Evolutionary conservation across 2,113 vertebrate species (phyloP).

Genomic region (Gracilinanus agilis): DNA sequence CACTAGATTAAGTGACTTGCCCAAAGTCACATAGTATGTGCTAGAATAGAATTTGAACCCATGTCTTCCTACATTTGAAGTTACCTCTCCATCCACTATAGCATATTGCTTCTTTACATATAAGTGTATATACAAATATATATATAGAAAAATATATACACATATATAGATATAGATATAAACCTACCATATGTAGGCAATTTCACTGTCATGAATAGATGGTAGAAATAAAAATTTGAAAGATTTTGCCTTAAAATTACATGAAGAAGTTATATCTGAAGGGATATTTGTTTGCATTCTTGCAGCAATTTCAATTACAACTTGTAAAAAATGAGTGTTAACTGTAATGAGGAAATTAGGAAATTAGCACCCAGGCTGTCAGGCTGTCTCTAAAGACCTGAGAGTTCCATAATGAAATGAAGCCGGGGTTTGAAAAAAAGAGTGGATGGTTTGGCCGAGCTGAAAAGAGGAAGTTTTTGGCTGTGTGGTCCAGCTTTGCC

Average conservation of each 20-base stretch:
- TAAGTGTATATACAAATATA: not conserved
- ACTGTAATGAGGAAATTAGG: too few species aligned
- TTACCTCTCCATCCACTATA: not conserved
- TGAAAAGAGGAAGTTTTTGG: too few species aligned
- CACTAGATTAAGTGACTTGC: not conserved
- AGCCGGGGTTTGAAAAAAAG: too few species aligned
- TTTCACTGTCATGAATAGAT: slow-evolving; percentile 70
- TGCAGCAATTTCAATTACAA: slow-evolving; percentile 59
- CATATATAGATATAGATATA: not conserved
- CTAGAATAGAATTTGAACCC: not conserved
- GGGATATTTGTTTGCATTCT: slow-evolving; percentile 64
- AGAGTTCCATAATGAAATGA: too few species aligned
- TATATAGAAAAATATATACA: not conserved
- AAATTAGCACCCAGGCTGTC: too few species aligned
- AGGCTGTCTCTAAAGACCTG: too few species aligned
- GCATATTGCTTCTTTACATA: not conserved
- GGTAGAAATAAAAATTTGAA: slow-evolving; percentile 78
- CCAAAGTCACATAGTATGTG: not conserved
- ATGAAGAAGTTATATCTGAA: slow-evolving; percentile 48
- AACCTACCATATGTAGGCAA: slow-evolving; percentile 75
- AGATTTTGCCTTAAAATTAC: slow-evolving; percentile 74
- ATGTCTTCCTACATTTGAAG: not conserved
- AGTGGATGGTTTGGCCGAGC: too few species aligned
- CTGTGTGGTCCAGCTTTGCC: too few species aligned
- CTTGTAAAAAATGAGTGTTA: slow-evolving; percentile 62